A percentile compares a stretch with the other conserved stretches of the same genome.
phyloP scores from a whole-genome alignment of 2,113 vertebrate genomes.

The Neopipo cinnamomea region DNA sequence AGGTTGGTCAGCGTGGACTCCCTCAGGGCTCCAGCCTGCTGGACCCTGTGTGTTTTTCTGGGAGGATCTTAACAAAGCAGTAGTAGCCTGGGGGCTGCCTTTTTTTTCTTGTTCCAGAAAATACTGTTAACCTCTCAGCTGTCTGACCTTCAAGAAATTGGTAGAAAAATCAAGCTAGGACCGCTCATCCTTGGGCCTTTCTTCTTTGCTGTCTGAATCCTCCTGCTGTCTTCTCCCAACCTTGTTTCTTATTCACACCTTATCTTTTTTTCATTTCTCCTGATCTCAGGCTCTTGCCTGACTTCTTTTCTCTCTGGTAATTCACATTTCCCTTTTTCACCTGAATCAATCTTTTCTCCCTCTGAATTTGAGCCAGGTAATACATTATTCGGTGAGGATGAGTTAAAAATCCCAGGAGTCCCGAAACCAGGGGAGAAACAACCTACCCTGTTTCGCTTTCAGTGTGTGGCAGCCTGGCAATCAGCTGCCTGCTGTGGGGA shows the following conservation, averaged over 20 bases:
- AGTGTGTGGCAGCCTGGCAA: not conserved
- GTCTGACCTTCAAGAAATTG: not conserved
- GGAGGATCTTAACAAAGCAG: not conserved
- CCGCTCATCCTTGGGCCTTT: not conserved
- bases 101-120: not conserved
- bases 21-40: not conserved
- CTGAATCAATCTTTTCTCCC: not conserved
- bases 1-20: accelerated
- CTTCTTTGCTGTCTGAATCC: not conserved
- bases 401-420: not conserved
- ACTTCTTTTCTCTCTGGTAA: not conserved
- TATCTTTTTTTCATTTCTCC: not conserved
- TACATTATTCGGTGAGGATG: not conserved
- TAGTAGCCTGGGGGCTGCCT: not conserved
- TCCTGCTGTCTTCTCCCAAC: not conserved
- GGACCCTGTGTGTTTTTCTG: accelerated
- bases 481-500: not conserved
- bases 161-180: not conserved
- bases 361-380: not conserved
- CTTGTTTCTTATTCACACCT: not conserved
- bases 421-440: not conserved
- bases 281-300: not conserved
- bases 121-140: not conserved
- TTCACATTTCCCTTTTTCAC: not conserved
- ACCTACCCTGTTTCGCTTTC: not conserved